Evolutionary conservation across 2,113 vertebrate genomes (phyloP).

Genomic region (Aegithalos caudatus): DNA sequence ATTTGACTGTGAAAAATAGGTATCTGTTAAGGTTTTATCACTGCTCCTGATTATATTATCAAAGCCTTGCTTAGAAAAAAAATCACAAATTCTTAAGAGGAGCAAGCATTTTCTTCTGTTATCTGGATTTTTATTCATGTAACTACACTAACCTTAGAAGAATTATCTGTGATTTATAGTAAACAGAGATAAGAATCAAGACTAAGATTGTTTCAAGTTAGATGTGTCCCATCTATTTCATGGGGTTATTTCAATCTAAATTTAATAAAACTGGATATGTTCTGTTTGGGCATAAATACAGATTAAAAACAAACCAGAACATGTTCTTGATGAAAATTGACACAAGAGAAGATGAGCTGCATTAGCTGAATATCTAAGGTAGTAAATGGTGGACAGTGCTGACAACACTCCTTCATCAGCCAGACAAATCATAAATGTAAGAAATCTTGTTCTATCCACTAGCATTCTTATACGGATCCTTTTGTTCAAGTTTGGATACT

Average conservation of each 20-base stretch:
- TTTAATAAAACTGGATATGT: neutral
- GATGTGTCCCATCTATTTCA: neutral
- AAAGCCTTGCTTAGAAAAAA: neutral
- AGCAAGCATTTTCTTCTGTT: neutral
- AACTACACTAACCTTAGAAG: neutral
- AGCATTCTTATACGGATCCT: neutral
- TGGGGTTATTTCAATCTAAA: neutral
- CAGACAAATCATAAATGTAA: neutral
- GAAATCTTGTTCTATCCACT: neutral
- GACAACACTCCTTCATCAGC: neutral
- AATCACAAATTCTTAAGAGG: neutral
- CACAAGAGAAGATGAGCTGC: neutral
- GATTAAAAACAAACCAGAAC: neutral
- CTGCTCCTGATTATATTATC: neutral
- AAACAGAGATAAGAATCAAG: neutral
- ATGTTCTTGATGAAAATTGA: neutral
- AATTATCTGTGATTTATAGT: neutral
- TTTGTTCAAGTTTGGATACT: neutral
- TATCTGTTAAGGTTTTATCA: constrained; percentile 10
- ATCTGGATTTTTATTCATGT: neutral
- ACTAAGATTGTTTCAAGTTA: neutral
- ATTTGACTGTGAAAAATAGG: constrained; percentile 7
- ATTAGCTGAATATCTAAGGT: neutral
- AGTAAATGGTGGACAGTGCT: neutral
- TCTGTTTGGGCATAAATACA: neutral